Base-by-base conservation (phyloP, 1,140 invertebrate species). In the Manduca sexta region DNA sequence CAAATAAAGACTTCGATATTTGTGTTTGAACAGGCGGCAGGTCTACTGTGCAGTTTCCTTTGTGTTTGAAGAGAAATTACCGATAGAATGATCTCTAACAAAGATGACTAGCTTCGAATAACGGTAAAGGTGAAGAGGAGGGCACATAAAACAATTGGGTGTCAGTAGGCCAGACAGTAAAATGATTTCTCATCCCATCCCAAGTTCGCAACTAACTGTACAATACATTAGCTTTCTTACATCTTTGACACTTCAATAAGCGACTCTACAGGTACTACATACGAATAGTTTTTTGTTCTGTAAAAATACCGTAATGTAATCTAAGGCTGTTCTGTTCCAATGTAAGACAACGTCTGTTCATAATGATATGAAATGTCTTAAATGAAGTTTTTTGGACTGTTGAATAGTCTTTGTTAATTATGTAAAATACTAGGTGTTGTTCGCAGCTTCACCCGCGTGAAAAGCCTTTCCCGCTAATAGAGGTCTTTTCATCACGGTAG, bases 131-230 rank as follows among this genome's bases (percentile, higher is more conserved):
- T 56, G 53, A 55, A 64, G 57, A 61, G 13, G 63, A 47, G 56
- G 49, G 61, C 52, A 69, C 69, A 67, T 57, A 62, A 69, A 60
- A 64, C 60, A 65, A 71, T 72, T 51, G 58, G 63, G 54, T 83
- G 76, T 79, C 64, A 80, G 79, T 83, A 60, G 74, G 74, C 51
- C 70, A 71, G 45, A 38, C 34, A 34, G 49, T 45, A 40, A 56
- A 56, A 64, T 50, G 41, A 72, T 69, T 61, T 49, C 56, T 69
- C 61, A 64, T 73, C 64, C 61, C 52, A 58, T 55, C n/a, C n/a
- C 53, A 58, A 64, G 46, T 39, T 34, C 30, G 26, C 1, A 26
- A 8, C 7, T 82, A 82, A 82, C 78, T 75, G 78, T 79, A 70
- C 52, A 26, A 56, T 60, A 71, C 46, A 62, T 56, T 67, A 37